These are phyloP conservation scores for Palloptera scutellata DNA, from an alignment of 2,888 invertebrate genomes.

Conservation along the genomic window DNA sequence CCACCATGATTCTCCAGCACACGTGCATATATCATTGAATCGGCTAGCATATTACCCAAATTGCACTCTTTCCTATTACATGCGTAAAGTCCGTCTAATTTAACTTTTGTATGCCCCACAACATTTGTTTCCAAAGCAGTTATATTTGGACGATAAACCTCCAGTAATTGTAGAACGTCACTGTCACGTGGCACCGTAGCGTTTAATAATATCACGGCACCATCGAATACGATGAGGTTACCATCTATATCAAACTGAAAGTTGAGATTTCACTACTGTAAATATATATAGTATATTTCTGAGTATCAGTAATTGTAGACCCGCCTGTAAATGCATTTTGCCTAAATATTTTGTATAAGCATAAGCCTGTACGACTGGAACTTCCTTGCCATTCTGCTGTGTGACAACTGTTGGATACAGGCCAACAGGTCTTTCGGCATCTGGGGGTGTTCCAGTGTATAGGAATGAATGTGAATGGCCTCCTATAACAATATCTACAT, in stretches of 20 bases:
- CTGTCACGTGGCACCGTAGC: conserved; percentile 72
- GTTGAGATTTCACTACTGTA: no score
- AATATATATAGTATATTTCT: background rate
- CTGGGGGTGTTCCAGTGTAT: conserved; percentile 77
- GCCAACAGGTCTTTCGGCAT: conserved; percentile 75
- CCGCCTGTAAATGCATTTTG: conserved; percentile 69
- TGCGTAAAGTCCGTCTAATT: conserved; percentile 71
- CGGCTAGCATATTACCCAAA: conserved; percentile 82
- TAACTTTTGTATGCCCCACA: conserved; percentile 76
- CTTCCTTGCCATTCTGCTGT: conserved; percentile 75
- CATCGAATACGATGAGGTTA: conserved; percentile 72
- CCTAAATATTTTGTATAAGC: conserved; percentile 93
- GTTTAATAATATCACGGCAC: conserved; percentile 81
- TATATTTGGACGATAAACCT: conserved; percentile 69
- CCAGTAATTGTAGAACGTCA: conserved; percentile 70
- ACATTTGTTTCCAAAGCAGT: conserved; percentile 66
- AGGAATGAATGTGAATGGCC: conserved; percentile 92
- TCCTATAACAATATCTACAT: conserved; percentile 87
- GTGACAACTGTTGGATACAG: conserved; percentile 79
- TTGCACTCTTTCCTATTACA: conserved; percentile 84
- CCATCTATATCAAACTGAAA: conserved; percentile 74
- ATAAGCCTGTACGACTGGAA: conserved; percentile 88
- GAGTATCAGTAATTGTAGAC: background rate
- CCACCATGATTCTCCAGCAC: conserved; percentile 62
- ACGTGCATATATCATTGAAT: conserved; percentile 72